A percentile compares a stretch with the other conserved stretches of the same genome.
Conservation (phyloP, 1,140 invertebrate species). For the Macrobrachium rosenbergii region DNA sequence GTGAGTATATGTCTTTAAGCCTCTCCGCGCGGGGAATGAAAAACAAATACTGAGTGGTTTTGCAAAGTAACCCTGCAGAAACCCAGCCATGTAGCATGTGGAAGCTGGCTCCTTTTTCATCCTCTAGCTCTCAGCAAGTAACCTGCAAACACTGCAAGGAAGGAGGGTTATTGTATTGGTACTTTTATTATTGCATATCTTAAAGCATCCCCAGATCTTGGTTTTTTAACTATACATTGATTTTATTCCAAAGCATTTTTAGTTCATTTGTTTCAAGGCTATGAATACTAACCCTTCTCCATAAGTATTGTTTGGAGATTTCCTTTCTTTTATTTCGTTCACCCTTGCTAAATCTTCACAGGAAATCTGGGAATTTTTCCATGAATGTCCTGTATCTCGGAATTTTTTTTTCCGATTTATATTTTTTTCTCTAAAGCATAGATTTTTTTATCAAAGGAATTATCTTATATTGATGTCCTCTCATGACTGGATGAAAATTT, state of each 20-base stretch:
- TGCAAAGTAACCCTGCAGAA: constrained; percentile 48
- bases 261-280: neutral
- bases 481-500: constrained; percentile 32
- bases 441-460: neutral
- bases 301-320: constrained; percentile 26
- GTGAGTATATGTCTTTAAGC: constrained; percentile 55
- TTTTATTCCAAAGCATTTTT: neutral
- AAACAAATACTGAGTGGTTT: constrained; percentile 40
- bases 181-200: too few relatives aligned
- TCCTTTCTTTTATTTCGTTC: neutral
- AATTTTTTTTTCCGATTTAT: neutral
- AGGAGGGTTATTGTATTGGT: neutral
- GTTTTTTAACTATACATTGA: neutral
- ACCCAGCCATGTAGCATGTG: constrained; percentile 44
- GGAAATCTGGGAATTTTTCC: constrained; percentile 15
- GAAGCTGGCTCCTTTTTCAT: constrained; percentile 7
- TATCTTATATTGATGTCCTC: constrained; percentile 19
- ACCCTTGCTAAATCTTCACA: constrained; percentile 22
- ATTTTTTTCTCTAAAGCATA: neutral
- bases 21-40: constrained; percentile 45
- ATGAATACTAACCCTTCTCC: neutral
- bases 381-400: neutral
- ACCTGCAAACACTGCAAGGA: constrained; percentile 1
- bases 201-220: too few relatives aligned
- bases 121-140: neutral